phyloP scores from a whole-genome alignment of 2,888 invertebrate species.

The Ptycholaimellus sp. region DNA sequence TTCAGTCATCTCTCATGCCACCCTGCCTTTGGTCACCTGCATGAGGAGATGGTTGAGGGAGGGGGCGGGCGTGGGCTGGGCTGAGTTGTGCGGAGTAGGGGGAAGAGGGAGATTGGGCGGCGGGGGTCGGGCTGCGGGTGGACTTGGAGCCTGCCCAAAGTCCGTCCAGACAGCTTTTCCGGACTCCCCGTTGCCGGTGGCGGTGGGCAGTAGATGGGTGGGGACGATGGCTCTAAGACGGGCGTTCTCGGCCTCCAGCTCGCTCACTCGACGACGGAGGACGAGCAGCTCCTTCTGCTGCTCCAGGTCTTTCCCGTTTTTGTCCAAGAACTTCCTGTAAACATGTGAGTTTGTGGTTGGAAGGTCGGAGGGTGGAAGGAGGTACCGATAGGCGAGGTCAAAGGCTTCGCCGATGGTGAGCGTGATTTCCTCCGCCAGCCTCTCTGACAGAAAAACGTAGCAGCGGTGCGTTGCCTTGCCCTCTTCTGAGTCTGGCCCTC shows the following conservation, averaged over 20 bases:
- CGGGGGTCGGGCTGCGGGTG: too few relatives aligned
- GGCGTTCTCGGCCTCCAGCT: conserved; percentile 58
- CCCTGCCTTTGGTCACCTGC: too few relatives aligned
- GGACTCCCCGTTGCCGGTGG: too few relatives aligned
- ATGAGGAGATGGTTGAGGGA: too few relatives aligned
- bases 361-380: conserved; percentile 32
- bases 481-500: conserved; percentile 42
- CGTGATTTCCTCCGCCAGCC: conserved; percentile 86
- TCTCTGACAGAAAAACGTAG: conserved; percentile 88
- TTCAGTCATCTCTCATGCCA: too few relatives aligned
- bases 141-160: too few relatives aligned
- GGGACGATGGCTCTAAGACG: too few relatives aligned
- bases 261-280: conserved; percentile 61
- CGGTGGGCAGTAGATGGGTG: too few relatives aligned
- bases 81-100: too few relatives aligned
- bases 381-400: conserved; percentile 72
- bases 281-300: conserved; percentile 49
- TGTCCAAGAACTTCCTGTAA: conserved; percentile 40
- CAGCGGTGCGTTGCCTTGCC: conserved; percentile 48
- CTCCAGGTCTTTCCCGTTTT: conserved; percentile 64
- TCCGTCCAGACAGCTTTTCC: too few relatives aligned
- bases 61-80: too few relatives aligned
- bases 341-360: not conserved
- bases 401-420: conserved; percentile 93
- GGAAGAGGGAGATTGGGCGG: too few relatives aligned